Evolutionary conservation across 2,888 invertebrate species (phyloP).

Genomic region (Lycocerus yunnanus): DNA sequence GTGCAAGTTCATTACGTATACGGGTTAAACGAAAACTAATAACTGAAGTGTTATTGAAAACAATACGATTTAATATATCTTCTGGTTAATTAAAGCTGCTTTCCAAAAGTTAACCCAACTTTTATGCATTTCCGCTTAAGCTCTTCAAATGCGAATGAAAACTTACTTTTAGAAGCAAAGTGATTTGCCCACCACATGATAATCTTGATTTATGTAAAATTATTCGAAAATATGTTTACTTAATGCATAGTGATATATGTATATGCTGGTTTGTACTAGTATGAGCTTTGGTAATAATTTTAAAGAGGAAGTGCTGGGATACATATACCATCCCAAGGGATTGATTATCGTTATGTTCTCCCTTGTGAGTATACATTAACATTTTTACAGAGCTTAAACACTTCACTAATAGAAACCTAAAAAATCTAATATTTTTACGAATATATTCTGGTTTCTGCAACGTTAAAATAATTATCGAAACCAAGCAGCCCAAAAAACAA

Average conservation of each 20-base stretch:
- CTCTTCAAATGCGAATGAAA: not conserved
- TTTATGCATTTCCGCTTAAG: not conserved
- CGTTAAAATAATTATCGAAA: not conserved
- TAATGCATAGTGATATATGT: constrained; percentile 19
- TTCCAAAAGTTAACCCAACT: not conserved
- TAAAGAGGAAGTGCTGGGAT: constrained; percentile 5
- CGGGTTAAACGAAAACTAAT: not conserved
- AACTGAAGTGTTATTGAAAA: not conserved
- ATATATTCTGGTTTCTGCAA: not conserved
- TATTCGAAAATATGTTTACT: constrained; percentile 20
- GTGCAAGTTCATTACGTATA: not conserved
- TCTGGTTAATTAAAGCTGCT: not conserved
- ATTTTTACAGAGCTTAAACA: not conserved
- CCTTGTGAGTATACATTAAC: not conserved
- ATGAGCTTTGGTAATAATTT: constrained; percentile 9
- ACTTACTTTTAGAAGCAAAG: constrained; percentile 1
- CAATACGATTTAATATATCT: not conserved
- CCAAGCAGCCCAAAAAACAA: not conserved
- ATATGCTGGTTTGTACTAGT: constrained; percentile 13
- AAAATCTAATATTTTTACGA: not conserved
- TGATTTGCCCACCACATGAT: constrained; percentile 1
- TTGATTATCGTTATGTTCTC: constrained; percentile 10
- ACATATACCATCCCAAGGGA: constrained; percentile 14
- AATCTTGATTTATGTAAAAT: constrained; percentile 22
- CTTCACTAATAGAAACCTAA: not conserved